A percentile compares a stretch with the other conserved stretches of the same genome.
phyloP scores from a whole-genome alignment of 1,140 invertebrate species.

The Philaenus spumarius region DNA sequence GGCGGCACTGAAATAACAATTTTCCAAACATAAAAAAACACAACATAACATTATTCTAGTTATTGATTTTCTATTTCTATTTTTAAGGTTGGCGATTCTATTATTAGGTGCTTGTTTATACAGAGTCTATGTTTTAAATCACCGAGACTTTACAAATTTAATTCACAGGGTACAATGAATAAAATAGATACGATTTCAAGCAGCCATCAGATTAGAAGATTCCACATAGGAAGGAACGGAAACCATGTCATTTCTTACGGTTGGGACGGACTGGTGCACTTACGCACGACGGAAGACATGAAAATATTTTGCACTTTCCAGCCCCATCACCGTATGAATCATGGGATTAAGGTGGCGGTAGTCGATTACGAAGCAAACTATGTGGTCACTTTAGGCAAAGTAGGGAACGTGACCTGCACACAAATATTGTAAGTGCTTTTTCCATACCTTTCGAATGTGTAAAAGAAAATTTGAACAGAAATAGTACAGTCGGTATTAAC shows the following conservation, averaged over 20 bases:
- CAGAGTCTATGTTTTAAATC: too few relatives aligned
- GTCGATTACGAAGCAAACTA: slow-evolving; percentile 2
- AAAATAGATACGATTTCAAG: neutral
- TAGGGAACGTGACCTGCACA: slow-evolving; percentile 14
- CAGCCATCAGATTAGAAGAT: slow-evolving; percentile 14
- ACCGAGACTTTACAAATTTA: too few relatives aligned
- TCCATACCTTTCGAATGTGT: too few relatives aligned
- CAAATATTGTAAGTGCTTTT: slow-evolving; percentile 17
- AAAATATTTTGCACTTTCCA: neutral
- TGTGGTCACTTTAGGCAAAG: slow-evolving; percentile 12
- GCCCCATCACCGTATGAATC: neutral
- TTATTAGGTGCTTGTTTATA: too few relatives aligned
- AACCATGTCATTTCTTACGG: slow-evolving; percentile 15
- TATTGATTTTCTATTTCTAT: too few relatives aligned
- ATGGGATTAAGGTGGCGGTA: slow-evolving; percentile 6
- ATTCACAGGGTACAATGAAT: too few relatives aligned
- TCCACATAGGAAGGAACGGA: neutral
- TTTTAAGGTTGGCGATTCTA: too few relatives aligned
- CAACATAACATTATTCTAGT: too few relatives aligned
- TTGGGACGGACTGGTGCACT: slow-evolving; percentile 14
- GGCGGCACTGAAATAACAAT: too few relatives aligned
- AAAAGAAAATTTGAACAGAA: too few relatives aligned
- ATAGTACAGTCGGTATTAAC: too few relatives aligned
- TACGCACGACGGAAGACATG: neutral
- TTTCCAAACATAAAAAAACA: too few relatives aligned